Evolutionary conservation across 2,113 vertebrate species (phyloP), one percentile per base, ranked within the genome.

Genomic region (Rostratula benghalensis): DNA sequence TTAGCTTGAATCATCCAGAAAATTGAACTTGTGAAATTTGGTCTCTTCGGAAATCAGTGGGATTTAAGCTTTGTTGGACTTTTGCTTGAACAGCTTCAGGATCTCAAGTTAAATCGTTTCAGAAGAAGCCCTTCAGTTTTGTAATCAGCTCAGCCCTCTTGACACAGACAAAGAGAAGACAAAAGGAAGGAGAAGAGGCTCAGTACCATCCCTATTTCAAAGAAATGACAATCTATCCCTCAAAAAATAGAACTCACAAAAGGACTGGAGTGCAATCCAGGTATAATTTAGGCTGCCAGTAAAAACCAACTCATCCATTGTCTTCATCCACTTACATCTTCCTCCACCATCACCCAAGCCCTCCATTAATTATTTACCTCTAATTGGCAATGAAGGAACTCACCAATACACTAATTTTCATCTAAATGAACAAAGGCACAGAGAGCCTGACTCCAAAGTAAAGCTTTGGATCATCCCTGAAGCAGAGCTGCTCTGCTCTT

Each of bases 401-500:
- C 37, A 71, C 14, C 39, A 27, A 59, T 59, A 63, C 41, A 54
- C 61, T 63, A 37, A 81, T 79, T 77, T 25, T 27, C 24, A 67
- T 53, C 45, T 28, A 69, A 92, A 75, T 3, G 60, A 84, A 82
- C 35, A 57, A 75, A 81, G 68, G 33, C 64, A 53, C 1, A 3
- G 51, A 43, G 77, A 80, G 14, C 1, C 2, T 59, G 75, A 54
- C 8, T 31, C 5, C 81, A 39, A 50, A 76, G 20, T 8, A 28
- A 3, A 76, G 75, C 50, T 81, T 50, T 31, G 46, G 79, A 48
- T 19, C 4, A 7, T 31, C 37, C 50, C 78, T 24, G 59, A 61
- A 63, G 80, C 83, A 50, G 80, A 77, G 51, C 91, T 51, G 54
- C 59, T 78, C 90, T 94, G 94, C 86, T 92, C 74, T 64, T 83